Percentiles rank a stretch among this genome's conserved stretches.
Conservation (phyloP, 1,140 invertebrate species). For the Camponotus floridanus region DNA sequence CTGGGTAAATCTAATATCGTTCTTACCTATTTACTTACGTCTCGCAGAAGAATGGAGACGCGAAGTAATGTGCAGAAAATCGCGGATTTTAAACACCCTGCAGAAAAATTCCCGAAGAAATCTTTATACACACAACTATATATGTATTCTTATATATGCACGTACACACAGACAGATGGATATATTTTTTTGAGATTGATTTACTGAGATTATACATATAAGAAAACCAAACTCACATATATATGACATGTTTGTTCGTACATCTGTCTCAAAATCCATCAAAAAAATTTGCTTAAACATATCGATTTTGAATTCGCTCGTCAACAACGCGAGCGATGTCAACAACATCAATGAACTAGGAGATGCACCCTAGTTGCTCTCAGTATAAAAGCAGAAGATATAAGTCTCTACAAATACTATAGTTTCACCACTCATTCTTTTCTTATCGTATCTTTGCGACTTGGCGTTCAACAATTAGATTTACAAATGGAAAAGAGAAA, state of each 20-base stretch:
- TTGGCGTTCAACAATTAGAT: constrained; percentile 26
- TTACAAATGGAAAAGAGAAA: constrained; percentile 29
- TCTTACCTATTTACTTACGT: constrained; percentile 65
- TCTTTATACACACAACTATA: constrained; percentile 18
- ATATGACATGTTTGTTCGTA: not conserved
- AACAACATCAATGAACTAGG: not conserved
- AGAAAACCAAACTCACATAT: not conserved
- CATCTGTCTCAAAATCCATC: not conserved
- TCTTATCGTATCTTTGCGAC: constrained; percentile 10
- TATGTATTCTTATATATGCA: not conserved
- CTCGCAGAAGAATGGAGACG: constrained; percentile 64
- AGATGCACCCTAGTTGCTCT: not conserved
- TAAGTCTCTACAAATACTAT: not conserved
- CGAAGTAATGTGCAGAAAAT: constrained; percentile 54
- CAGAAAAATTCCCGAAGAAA: constrained; percentile 25
- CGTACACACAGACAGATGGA: not conserved
- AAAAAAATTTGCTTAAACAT: constrained; percentile 8
- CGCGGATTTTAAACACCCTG: not conserved
- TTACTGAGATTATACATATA: not conserved
- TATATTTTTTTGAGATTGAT: constrained; percentile 13
- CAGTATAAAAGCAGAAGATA: not conserved
- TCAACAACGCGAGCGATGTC: not conserved
- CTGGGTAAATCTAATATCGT: constrained; percentile 71
- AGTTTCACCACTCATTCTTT: constrained; percentile 21
- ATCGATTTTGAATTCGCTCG: not conserved